Conservation (phyloP, 2,888 invertebrate species). For the Aquatica leii region DNA sequence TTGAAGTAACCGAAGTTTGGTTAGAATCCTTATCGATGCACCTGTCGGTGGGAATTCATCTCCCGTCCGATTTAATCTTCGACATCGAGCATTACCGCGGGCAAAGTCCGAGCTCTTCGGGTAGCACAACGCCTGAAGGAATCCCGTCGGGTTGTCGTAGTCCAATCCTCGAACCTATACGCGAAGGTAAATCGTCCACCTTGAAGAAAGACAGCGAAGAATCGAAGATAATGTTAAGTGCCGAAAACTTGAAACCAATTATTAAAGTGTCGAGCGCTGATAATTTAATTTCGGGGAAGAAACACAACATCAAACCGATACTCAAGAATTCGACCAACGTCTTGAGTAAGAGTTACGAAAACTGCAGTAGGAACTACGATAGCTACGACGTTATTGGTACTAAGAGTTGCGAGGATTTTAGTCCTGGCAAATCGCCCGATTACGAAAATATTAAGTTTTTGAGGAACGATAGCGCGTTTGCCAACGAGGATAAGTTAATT, state of each 20-base stretch:
- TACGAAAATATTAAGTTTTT: conserved; percentile 57
- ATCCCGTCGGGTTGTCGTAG: conserved; percentile 60
- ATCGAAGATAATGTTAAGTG: conserved; percentile 40
- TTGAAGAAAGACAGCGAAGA: conserved; percentile 20
- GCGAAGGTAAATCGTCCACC: conserved; percentile 61
- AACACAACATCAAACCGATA: conserved; percentile 42
- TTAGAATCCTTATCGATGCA: conserved; percentile 80
- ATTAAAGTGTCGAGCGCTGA: conserved; percentile 51
- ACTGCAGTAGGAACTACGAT: conserved; percentile 34
- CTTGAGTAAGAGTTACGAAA: conserved; percentile 44
- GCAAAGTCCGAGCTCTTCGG: conserved; percentile 67
- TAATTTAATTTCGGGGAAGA: conserved; percentile 41
- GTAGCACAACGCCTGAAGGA: conserved; percentile 68
- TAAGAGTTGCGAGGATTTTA: conserved; percentile 50
- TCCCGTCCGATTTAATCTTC: conserved; percentile 73
- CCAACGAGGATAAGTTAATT: conserved; percentile 28
- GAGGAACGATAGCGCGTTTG: conserved; percentile 52
- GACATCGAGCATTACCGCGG: conserved; percentile 79
- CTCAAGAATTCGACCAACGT: conserved; percentile 48
- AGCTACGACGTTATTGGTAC: conserved; percentile 40
- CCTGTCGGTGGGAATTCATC: conserved; percentile 68
- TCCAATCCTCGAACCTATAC: conserved; percentile 65
- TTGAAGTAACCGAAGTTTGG: conserved; percentile 91
- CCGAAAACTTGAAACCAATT: conserved; percentile 48
- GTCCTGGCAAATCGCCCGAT: conserved; percentile 43